phyloP scores from a whole-genome alignment of 2,113 vertebrate genomes.

The Solea senegalensis region DNA sequence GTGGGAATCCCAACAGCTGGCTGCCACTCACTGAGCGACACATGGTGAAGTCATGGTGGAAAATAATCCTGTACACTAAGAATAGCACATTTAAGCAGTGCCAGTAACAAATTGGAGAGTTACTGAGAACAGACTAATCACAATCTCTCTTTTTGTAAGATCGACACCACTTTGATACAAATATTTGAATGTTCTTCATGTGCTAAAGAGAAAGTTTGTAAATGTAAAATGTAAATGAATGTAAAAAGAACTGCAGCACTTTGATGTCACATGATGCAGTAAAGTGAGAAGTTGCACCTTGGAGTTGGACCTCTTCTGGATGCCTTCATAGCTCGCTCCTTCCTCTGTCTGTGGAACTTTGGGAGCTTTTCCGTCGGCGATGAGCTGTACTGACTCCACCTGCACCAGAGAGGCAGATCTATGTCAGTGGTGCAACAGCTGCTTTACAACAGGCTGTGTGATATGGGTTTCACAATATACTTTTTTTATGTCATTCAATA shows the following conservation, averaged over 20 bases:
- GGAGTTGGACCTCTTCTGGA: conserved; percentile 94
- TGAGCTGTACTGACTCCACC: conserved; percentile 95
- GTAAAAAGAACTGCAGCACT: background rate
- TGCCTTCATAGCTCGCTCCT: conserved; percentile 95
- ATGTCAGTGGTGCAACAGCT: background rate
- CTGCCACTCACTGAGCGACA: conserved; percentile 3
- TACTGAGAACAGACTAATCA: conserved; percentile 11
- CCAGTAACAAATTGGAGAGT: conserved; percentile 30
- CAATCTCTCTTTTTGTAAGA: conserved; percentile 1
- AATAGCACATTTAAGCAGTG: conserved; percentile 34
- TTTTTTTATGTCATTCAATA: background rate
- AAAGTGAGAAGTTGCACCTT: conserved; percentile 80
- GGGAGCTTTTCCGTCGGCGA: conserved; percentile 92
- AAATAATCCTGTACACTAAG: conserved; percentile 30
- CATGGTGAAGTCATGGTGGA: conserved; percentile 19
- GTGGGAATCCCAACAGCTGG: conserved; percentile 38
- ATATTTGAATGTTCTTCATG: background rate
- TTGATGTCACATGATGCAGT: background rate
- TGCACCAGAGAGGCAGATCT: conserved; percentile 51
- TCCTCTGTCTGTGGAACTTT: conserved; percentile 88
- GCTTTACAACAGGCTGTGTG: background rate
- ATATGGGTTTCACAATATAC: too few species aligned
- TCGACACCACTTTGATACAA: background rate
- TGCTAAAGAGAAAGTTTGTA: background rate
- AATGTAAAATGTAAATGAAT: background rate